phyloP scores from a whole-genome alignment of 1,140 invertebrate genomes.

The Coboldia fuscipes region DNA sequence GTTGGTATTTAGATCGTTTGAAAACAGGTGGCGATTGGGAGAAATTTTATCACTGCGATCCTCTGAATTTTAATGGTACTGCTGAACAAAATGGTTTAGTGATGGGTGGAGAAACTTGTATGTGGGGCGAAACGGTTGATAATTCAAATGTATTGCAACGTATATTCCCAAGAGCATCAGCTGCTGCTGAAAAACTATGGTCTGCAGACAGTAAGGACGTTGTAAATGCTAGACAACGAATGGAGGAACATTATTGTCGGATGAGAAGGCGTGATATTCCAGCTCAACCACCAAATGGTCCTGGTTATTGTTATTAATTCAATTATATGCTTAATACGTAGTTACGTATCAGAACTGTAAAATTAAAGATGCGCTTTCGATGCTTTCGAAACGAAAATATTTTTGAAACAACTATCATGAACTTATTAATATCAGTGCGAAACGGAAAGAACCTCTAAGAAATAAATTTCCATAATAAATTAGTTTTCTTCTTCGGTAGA shows the following conservation, averaged over 20 bases:
- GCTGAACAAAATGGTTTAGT: constrained; percentile 25
- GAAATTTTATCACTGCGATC: constrained; percentile 57
- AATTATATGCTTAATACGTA: no score
- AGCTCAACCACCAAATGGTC: constrained; percentile 46
- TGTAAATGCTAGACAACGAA: constrained; percentile 25
- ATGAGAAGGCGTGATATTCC: constrained; percentile 50
- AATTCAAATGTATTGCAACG: constrained; percentile 28
- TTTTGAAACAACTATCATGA: no score
- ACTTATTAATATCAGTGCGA: no score
- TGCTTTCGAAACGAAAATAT: no score
- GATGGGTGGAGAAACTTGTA: constrained; percentile 71
- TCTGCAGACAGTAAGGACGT: constrained; percentile 8
- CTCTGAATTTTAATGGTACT: constrained; percentile 29
- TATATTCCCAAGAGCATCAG: constrained; percentile 59
- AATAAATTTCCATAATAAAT: no score
- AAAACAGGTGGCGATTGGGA: constrained; percentile 48
- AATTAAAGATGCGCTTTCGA: no score
- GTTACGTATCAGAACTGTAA: no score
- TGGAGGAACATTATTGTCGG: constrained; percentile 70
- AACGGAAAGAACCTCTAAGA: no score
- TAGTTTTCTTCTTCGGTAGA: no score
- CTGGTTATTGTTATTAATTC: constrained; percentile 29
- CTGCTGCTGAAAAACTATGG: constrained; percentile 74
- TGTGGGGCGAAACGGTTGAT: constrained; percentile 79
- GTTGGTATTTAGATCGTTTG: constrained; percentile 73